Evolutionary conservation across 2,113 vertebrate genomes (phyloP).

Genomic region (Thunnus maccoyii): DNA sequence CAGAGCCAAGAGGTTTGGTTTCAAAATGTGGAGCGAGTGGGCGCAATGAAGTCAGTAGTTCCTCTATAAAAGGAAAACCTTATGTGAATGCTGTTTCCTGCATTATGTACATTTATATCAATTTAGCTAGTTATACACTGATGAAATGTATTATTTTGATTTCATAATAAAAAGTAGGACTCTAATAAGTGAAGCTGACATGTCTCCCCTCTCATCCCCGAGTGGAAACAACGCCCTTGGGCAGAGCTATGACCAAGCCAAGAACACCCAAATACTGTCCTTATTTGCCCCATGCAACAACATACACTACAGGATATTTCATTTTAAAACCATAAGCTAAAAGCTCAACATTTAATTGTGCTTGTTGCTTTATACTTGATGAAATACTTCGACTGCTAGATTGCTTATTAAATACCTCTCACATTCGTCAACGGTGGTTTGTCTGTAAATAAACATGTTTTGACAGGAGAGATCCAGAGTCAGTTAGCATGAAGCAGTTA

Average conservation of each 20-base stretch:
- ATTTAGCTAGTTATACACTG: background rate
- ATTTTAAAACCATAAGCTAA: background rate
- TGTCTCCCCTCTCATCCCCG: background rate
- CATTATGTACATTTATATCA: background rate
- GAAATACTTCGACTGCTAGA: conserved; percentile 42
- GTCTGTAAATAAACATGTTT: conserved; percentile 72
- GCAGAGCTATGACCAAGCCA: background rate
- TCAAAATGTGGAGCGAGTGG: background rate
- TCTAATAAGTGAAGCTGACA: background rate
- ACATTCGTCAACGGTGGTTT: conserved; percentile 61
- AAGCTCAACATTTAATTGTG: conserved; percentile 30
- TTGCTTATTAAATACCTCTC: conserved; percentile 64
- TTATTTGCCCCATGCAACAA: background rate
- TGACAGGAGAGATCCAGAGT: conserved; percentile 71
- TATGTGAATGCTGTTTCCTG: background rate
- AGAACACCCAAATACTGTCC: background rate
- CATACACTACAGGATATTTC: background rate
- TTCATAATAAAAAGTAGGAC: background rate
- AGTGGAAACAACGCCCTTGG: no score
- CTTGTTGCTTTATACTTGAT: conserved; percentile 26
- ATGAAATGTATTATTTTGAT: background rate
- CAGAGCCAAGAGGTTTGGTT: conserved; percentile 22
- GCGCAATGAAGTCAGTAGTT: background rate
- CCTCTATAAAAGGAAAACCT: background rate
- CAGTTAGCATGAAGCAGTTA: conserved; percentile 65